Percentiles rank a stretch among this genome's conserved stretches.
phyloP scores from a whole-genome alignment of 2,113 vertebrate species.

The Chascanopsetta lugubris region DNA sequence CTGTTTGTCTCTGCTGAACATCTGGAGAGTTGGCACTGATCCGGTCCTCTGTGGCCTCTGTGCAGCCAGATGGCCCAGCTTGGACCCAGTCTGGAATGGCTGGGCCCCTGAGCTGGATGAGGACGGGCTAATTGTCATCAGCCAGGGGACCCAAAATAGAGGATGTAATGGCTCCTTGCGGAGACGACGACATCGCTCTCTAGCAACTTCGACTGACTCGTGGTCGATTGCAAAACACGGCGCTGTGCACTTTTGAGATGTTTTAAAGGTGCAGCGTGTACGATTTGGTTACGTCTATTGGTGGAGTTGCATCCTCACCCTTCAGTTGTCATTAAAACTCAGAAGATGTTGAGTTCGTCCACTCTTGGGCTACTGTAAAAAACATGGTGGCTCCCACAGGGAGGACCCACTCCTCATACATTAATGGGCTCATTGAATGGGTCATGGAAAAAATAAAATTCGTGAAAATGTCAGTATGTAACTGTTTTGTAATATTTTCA shows the following conservation, averaged over 20 bases:
- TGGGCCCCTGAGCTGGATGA: slow-evolving; percentile 34
- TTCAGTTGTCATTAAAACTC: no score
- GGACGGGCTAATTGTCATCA: slow-evolving; percentile 20
- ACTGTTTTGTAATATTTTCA: no score
- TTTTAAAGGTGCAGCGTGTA: no score
- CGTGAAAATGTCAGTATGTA: no score
- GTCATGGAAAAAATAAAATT: no score
- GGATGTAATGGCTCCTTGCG: slow-evolving; percentile 2
- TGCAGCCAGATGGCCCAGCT: slow-evolving; percentile 54
- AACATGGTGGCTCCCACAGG: no score
- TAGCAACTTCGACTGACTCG: slow-evolving; percentile 4
- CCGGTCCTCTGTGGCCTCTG: slow-evolving; percentile 38
- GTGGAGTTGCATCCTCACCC: no score
- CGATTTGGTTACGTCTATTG: no score
- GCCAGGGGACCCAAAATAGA: slow-evolving; percentile 8
- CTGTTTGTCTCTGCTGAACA: slow-evolving; percentile 72
- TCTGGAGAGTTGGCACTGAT: slow-evolving; percentile 72
- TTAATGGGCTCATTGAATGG: no score
- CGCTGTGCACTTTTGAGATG: neutral
- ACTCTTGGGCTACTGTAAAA: no score
- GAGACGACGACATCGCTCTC: slow-evolving; percentile 3
- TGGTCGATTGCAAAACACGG: slow-evolving; percentile 3
- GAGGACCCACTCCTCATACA: no score
- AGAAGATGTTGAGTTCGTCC: no score
- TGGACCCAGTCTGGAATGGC: slow-evolving; percentile 36